Base-by-base conservation (phyloP, 2,888 invertebrate species). In the Hydriomena furcata region DNA sequence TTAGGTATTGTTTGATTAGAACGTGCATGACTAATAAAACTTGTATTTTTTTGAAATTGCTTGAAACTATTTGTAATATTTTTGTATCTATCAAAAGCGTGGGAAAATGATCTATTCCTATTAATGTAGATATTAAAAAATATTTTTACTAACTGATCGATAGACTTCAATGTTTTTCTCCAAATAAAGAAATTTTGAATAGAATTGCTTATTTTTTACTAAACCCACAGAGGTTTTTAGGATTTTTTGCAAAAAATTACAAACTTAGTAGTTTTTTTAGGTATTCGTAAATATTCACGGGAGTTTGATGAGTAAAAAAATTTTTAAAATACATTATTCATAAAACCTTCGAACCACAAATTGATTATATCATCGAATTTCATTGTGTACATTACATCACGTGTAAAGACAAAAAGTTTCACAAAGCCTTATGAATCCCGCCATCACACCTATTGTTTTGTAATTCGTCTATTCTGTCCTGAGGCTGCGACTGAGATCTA, bases 391-490 rank as follows among this genome's bases (percentile, higher is more conserved):
- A 43, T 44, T 11, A 48, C 31, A 23, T 40, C 11, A 32, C 17
- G 24, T 27, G 23, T 32, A 21, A 13, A 30, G 44, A 51, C 50
- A 61, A 52, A 55, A 61, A 61, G 48, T 50, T 57, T 52, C 53
- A 32, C 53, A 55, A 53, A 56, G 56, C 44, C 49, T 13, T 35
- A 37, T 38, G 28, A 37, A 27, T 52, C 49, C 17, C 52, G 47
- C 38, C 36, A 44, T 32, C 54, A 13, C 60, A 46, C 51, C 53
- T 40, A 60, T 62, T 57, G 61, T 60, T 52, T 60, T 35, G 62
- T 47, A 60, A 62, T 50, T 47, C 44, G 46, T 45, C 55, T 55
- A 42, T 53, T 54, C 55, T 55, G 51, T 57, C 55, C 53, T 40
- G 50, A 42, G 51, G 43, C 56, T 47, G 55, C 27, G 49, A 57